Evolutionary conservation across 2,888 invertebrate genomes (phyloP), one percentile per base, ranked within the genome.

Genomic region (Andrena trimmerana): DNA sequence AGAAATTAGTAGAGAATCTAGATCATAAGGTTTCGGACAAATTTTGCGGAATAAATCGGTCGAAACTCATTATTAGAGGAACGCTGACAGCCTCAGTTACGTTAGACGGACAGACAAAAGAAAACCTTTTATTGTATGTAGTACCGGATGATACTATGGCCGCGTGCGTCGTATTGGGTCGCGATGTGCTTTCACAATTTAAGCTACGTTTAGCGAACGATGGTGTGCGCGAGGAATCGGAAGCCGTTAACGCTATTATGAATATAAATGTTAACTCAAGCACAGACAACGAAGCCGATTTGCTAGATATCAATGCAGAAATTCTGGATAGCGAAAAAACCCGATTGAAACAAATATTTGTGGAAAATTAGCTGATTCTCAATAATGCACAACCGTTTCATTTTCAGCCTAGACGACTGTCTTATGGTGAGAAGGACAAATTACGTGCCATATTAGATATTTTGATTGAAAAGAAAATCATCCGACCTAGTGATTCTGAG

Each of bases 131-230:
- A 50, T 54, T 36, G 1, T 62, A 48, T 60, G 66, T 74, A n/a
- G 74, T 67, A 1, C 60, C 74, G 7, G n/a, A 75, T 20, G 31
- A 59, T 29, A 75, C 74, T 20, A 75, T 75, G 74, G 0, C 5
- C 2, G 13, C 67, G 0, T 20, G 48, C 10, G 74, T 24, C 0
- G 60, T 75, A 1, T 13, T 75, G 0, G 67, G 74, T 2, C 20
- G 74, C 2, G 73, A 73, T 48, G 10, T 36, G 0, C 16, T 73
- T 0, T 24, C 6, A 27, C 16, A 42, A 10, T 73, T 57, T 10
- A 24, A 20, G 0, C 0, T 73, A 16, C 36, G 2, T 1, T 57
- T 73, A 7, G 24, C 7, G 13, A 8, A 0, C n/a, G 31, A n/a
- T 16, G 4, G 1, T 7, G 66, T 2, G 20, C n/a, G 5, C 6